Percentiles rank a stretch among this genome's conserved stretches.
phyloP scores from a whole-genome alignment of 2,888 invertebrate species.

The Tinea pellionella region DNA sequence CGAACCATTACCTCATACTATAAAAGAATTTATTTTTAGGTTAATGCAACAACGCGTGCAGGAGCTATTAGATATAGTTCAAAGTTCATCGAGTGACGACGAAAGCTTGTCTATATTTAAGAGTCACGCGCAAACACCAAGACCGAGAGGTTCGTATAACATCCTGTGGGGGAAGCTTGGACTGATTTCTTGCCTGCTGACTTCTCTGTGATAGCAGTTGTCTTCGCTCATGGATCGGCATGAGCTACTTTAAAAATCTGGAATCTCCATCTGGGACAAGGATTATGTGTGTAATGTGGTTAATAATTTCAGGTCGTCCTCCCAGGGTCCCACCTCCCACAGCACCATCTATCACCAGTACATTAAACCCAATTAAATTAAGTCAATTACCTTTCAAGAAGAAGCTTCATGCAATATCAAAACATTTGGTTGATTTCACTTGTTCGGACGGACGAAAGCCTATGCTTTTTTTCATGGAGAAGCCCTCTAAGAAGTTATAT shows the following conservation, averaged over 20 bases:
- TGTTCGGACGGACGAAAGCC: constrained; percentile 82
- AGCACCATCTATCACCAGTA: constrained; percentile 27
- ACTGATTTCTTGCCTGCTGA: too few relatives aligned
- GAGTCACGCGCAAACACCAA: constrained; percentile 45
- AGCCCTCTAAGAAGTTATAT: constrained; percentile 94
- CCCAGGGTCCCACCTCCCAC: constrained; percentile 31
- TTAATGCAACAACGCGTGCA: constrained; percentile 84
- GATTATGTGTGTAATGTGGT: neutral
- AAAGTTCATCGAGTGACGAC: constrained; percentile 66
- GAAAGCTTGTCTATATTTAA: constrained; percentile 62
- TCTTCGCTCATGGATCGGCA: too few relatives aligned
- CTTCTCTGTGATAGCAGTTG: too few relatives aligned
- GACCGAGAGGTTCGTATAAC: constrained; percentile 46
- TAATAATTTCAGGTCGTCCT: constrained; percentile 44
- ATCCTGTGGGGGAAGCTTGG: too few relatives aligned
- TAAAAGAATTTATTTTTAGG: constrained; percentile 27
- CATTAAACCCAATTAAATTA: constrained; percentile 32
- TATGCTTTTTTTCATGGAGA: constrained; percentile 94
- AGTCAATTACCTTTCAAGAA: constrained; percentile 79
- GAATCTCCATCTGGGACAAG: too few relatives aligned
- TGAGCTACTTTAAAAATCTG: too few relatives aligned
- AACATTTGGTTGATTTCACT: constrained; percentile 56
- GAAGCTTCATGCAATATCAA: constrained; percentile 84
- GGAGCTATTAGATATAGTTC: constrained; percentile 75
- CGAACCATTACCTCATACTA: too few relatives aligned